Percentiles rank a stretch among this genome's conserved stretches.
These are phyloP conservation scores for Lithodes maja DNA, from an alignment of 2,888 invertebrate genomes.

Conservation along the genomic window DNA sequence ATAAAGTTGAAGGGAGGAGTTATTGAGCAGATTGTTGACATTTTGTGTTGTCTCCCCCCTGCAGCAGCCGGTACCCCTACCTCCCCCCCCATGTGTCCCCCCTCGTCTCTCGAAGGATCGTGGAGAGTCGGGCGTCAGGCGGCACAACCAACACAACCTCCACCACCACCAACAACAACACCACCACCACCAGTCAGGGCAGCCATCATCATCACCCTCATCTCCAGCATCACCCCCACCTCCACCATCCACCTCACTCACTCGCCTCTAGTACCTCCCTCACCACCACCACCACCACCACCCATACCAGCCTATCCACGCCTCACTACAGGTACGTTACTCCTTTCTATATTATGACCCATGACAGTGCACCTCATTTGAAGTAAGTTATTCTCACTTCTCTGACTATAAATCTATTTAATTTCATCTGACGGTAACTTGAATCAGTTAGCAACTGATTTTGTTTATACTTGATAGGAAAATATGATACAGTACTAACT, in stretches of 20 bases:
- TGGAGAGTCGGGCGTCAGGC: conserved; percentile 62
- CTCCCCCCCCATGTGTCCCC: conserved; percentile 71
- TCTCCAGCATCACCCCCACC: conserved; percentile 14
- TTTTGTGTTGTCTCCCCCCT: neutral
- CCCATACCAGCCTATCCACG: conserved; percentile 56
- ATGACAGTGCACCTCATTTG: too few relatives aligned
- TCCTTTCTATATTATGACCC: neutral
- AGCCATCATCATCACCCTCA: conserved; percentile 45
- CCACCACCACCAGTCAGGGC: conserved; percentile 33
- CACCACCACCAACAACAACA: too few relatives aligned
- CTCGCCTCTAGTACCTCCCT: conserved; percentile 59
- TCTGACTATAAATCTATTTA: too few relatives aligned
- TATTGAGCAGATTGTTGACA: neutral
- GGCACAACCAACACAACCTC: neutral
- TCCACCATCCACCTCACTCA: conserved; percentile 48
- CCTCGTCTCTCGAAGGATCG: conserved; percentile 71
- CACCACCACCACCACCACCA: conserved; percentile 47
- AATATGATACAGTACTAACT: too few relatives aligned
- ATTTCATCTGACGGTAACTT: too few relatives aligned
- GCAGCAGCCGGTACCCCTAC: conserved; percentile 70
- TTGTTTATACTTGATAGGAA: too few relatives aligned
- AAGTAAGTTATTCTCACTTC: too few relatives aligned
- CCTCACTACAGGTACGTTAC: conserved; percentile 57
- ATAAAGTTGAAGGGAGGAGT: neutral
- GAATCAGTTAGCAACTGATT: too few relatives aligned